Conservation (phyloP, 1,140 invertebrate genomes). For the Pteromalus puparum region DNA sequence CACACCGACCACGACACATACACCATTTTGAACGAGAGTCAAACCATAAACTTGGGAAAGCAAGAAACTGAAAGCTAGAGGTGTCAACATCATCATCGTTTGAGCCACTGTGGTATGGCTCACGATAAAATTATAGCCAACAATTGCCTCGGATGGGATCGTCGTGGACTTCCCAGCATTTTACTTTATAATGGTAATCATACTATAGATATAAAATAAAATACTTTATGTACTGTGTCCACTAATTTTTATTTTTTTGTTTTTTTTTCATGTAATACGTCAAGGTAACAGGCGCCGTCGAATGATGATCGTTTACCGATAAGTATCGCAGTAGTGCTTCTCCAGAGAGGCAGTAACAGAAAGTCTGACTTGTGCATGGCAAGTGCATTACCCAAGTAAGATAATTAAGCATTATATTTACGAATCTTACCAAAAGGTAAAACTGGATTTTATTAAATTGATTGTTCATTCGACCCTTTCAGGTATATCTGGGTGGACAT, state of each 20-base stretch:
- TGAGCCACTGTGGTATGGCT: conserved; percentile 86
- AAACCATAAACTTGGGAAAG: conserved; percentile 80
- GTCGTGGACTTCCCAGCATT: conserved; percentile 92
- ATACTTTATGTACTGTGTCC: not conserved
- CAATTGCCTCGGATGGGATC: conserved; percentile 83
- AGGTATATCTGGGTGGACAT: conserved; percentile 67
- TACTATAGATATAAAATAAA: not conserved
- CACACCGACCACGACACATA: conserved; percentile 78
- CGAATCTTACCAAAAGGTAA: not conserved
- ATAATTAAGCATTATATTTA: not conserved
- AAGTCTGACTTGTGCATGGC: conserved; percentile 83
- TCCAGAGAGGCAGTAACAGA: conserved; percentile 74
- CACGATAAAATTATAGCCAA: conserved; percentile 84
- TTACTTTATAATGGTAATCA: conserved; percentile 80
- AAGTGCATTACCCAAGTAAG: conserved; percentile 79
- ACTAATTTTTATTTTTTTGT: not conserved
- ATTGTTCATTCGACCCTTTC: not conserved
- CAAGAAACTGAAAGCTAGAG: conserved; percentile 76
- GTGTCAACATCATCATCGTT: conserved; percentile 86
- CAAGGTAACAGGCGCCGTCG: conserved; percentile 75
- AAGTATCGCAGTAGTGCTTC: conserved; percentile 82
- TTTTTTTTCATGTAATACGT: not conserved
- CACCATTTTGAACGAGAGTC: conserved; percentile 82
- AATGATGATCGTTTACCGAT: conserved; percentile 76
- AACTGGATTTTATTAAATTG: not conserved